Evolutionary conservation across 2,797 vertebrate species (phyloP).

Genomic region (Premnoplex brunnescens): DNA sequence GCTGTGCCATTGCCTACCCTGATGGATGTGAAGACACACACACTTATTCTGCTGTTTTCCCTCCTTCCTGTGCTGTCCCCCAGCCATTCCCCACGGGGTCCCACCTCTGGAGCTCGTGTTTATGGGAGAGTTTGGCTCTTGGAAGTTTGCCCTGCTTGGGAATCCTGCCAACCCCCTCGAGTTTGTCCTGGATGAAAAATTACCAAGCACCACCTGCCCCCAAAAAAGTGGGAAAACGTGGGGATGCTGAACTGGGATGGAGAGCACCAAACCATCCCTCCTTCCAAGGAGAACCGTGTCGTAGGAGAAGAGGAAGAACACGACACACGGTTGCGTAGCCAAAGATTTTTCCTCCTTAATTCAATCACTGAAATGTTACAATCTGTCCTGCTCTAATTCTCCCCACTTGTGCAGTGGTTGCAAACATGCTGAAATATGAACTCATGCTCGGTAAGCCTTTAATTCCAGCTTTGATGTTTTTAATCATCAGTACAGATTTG

Average conservation of each 20-base stretch:
- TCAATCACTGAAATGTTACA: background rate
- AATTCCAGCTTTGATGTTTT: constrained; percentile 69
- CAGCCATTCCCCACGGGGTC: background rate
- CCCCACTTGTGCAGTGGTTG: constrained; percentile 8
- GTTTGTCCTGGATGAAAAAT: constrained; percentile 20
- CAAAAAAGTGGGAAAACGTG: background rate
- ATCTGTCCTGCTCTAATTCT: constrained; percentile 19
- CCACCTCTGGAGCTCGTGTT: background rate
- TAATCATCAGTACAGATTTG: constrained; percentile 55
- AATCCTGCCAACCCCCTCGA: constrained; percentile 5
- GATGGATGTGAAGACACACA: background rate
- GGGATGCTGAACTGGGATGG: background rate
- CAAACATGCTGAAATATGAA: constrained; percentile 39
- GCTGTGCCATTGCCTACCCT: background rate
- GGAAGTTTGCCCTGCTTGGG: constrained; percentile 27
- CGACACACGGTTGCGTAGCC: background rate
- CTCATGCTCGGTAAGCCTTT: constrained; percentile 43
- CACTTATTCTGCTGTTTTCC: background rate
- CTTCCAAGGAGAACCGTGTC: rapidly evolving
- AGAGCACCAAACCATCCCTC: background rate
- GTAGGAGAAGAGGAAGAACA: background rate
- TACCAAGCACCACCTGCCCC: constrained; percentile 9
- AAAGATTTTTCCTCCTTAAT: background rate
- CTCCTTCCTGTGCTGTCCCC: background rate
- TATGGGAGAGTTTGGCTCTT: background rate